Evolutionary conservation across 1,140 invertebrate genomes (phyloP).

Genomic region (Campoletis sonorensis): DNA sequence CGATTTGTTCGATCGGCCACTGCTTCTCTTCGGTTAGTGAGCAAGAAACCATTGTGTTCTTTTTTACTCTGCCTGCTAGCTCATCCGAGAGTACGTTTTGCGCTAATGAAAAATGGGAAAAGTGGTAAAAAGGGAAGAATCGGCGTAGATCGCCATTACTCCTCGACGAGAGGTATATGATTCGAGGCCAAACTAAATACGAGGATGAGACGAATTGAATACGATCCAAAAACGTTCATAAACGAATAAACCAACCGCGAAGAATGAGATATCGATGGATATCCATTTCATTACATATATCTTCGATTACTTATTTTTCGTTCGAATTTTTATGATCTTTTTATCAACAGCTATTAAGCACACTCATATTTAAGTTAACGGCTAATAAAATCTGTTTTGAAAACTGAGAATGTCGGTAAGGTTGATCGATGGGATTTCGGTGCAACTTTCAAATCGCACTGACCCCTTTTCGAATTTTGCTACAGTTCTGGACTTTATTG

Average conservation of each 20-base stretch:
- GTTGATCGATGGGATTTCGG: too few relatives aligned
- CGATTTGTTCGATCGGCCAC: conserved; percentile 8
- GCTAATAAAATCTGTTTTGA: not conserved
- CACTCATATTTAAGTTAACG: not conserved
- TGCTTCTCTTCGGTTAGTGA: conserved; percentile 29
- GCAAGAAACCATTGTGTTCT: conserved; percentile 59
- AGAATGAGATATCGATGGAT: conserved; percentile 63
- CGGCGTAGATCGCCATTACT: conserved; percentile 36
- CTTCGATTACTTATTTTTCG: conserved; percentile 27
- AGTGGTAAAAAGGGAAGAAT: conserved; percentile 54
- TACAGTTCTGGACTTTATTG: too few relatives aligned
- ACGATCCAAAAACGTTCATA: conserved; percentile 65
- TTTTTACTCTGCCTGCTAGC: conserved; percentile 50
- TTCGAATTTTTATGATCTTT: not conserved
- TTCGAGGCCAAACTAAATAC: conserved; percentile 25
- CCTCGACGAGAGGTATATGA: not conserved
- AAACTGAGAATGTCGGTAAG: too few relatives aligned
- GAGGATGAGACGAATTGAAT: conserved; percentile 60
- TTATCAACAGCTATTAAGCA: not conserved
- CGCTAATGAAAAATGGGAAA: conserved; percentile 66
- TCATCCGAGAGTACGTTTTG: conserved; percentile 56
- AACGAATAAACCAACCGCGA: conserved; percentile 63
- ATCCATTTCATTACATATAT: conserved; percentile 63
- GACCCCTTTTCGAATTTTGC: too few relatives aligned
- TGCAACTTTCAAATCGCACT: too few relatives aligned